These are phyloP conservation scores for Zygogramma bicolorata DNA, from an alignment of 2,888 invertebrate species.

Conservation along the genomic window DNA sequence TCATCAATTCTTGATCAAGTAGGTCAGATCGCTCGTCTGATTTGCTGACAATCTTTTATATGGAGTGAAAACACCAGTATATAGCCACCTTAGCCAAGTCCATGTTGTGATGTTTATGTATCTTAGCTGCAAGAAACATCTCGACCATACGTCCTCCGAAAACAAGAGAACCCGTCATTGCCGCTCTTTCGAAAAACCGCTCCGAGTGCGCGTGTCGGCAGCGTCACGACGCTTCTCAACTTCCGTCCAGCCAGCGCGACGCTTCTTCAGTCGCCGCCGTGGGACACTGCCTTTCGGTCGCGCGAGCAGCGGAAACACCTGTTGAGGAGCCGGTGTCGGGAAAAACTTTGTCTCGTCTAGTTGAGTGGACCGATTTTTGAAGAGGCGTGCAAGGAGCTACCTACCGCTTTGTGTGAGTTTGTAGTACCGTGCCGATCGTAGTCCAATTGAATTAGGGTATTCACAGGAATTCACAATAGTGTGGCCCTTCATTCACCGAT, in stretches of 20 bases:
- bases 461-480: too few species aligned
- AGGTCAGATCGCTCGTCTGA: too few species aligned
- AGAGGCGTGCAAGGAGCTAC: not conserved
- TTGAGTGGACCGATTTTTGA: not conserved
- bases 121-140: too few species aligned
- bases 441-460: too few species aligned
- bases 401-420: not conserved
- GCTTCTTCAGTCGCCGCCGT: constrained; percentile 10
- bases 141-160: not conserved
- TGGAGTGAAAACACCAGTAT: too few species aligned
- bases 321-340: not conserved
- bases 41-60: too few species aligned
- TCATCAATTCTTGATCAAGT: too few species aligned
- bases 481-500: too few species aligned
- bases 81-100: too few species aligned
- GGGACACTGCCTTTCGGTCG: not conserved
- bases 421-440: not conserved
- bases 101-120: too few species aligned
- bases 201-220: not conserved
- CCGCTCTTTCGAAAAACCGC: not conserved
- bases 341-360: not conserved
- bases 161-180: not conserved
- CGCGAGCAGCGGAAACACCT: not conserved
- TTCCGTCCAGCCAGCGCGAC: constrained; percentile 9
- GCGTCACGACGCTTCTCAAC: not conserved